phyloP scores from a whole-genome alignment of 2,888 invertebrate species.

The Lepetodrilus schrolli region DNA sequence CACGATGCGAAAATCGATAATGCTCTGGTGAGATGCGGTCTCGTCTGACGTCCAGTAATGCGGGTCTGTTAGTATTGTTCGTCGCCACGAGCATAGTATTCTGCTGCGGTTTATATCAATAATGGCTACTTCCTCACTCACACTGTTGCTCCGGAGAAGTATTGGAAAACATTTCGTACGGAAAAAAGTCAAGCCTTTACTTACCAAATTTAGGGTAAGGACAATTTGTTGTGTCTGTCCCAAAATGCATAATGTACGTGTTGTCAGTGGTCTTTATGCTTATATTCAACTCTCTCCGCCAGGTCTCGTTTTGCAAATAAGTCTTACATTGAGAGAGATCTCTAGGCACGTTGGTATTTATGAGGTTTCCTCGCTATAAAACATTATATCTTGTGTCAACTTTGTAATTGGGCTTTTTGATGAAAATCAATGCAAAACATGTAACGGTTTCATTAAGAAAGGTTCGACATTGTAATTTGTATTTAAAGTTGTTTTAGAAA shows the following conservation, averaged over 20 bases:
- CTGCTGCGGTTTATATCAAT: conserved; percentile 26
- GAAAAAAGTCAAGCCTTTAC: conserved; percentile 30
- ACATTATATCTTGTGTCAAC: no score
- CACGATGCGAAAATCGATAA: conserved; percentile 24
- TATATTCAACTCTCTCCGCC: no score
- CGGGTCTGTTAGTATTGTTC: neutral
- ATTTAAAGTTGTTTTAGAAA: no score
- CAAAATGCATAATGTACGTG: neutral
- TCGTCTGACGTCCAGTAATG: conserved; percentile 9
- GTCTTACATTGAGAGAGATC: no score
- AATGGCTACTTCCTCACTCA: conserved; percentile 39
- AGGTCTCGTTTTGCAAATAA: no score
- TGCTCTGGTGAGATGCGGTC: neutral
- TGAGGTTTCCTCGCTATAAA: no score
- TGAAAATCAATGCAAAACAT: no score
- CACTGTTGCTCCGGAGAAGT: conserved; percentile 37
- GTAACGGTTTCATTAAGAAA: no score
- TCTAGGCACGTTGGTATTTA: no score
- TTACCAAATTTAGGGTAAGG: conserved; percentile 34
- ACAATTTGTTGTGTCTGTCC: neutral
- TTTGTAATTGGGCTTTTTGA: no score
- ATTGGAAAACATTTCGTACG: conserved; percentile 34
- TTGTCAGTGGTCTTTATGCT: conserved; percentile 2
- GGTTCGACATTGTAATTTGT: no score
- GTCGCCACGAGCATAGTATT: conserved; percentile 17